phyloP scores from a whole-genome alignment of 2,888 invertebrate genomes.

The Aspidapion aeneum region DNA sequence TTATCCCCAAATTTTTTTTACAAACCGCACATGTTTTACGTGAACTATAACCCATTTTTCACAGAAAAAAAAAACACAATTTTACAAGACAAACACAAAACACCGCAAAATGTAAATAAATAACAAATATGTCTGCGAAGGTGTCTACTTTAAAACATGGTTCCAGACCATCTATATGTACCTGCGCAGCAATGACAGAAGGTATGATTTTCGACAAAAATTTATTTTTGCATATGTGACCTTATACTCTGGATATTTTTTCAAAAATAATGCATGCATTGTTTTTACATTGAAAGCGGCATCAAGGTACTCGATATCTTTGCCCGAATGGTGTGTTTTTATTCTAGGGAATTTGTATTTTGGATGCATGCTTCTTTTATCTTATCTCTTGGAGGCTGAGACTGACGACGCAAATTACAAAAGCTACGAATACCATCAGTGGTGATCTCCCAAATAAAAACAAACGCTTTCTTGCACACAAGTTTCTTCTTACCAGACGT shows the following conservation, averaged over 20 bases:
- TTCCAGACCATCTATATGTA: too few species aligned
- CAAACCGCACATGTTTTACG: too few species aligned
- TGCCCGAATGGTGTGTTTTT: slow-evolving; percentile 18
- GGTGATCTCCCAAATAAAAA: slow-evolving; percentile 14
- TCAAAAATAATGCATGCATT: slow-evolving; percentile 28
- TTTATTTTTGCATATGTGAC: slow-evolving; percentile 27
- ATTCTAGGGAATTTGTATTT: slow-evolving; percentile 19
- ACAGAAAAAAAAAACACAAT: too few species aligned
- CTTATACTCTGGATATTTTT: slow-evolving; percentile 19
- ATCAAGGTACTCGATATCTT: slow-evolving; percentile 26
- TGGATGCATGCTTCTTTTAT: slow-evolving; percentile 13
- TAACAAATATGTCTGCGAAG: too few species aligned
- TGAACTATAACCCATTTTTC: too few species aligned
- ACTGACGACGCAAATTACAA: slow-evolving; percentile 14
- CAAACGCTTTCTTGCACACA: slow-evolving; percentile 22
- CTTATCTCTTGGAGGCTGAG: slow-evolving; percentile 16
- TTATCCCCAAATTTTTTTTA: too few species aligned
- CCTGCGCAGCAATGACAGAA: too few species aligned
- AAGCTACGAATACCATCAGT: slow-evolving; percentile 14
- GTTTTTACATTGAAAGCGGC: slow-evolving; percentile 27
- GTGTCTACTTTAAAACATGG: too few species aligned
- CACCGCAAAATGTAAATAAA: too few species aligned
- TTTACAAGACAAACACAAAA: too few species aligned
- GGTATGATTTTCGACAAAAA: too few species aligned
- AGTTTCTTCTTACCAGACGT: slow-evolving; percentile 11